phyloP scores from a whole-genome alignment of 2,888 invertebrate species.

The Drosophila helvetica region DNA sequence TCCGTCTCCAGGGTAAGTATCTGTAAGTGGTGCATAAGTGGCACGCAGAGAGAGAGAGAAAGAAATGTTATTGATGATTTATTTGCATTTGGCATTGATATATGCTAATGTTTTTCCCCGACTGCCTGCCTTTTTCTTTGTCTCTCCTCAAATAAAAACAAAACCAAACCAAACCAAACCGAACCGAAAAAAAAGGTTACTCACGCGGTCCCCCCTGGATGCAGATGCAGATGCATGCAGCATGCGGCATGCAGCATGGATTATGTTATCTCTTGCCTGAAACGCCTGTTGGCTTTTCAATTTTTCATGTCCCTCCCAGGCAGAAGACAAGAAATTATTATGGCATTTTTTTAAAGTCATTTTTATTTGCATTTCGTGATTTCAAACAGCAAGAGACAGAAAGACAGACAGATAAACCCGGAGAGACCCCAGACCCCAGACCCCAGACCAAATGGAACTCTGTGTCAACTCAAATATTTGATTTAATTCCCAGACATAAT shows the following conservation, averaged over 20 bases:
- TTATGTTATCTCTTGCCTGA: conserved; percentile 65
- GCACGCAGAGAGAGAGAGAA: conserved; percentile 25
- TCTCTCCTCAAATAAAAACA: conserved; percentile 30
- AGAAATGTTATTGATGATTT: conserved; percentile 80
- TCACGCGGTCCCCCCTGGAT: conserved; percentile 29
- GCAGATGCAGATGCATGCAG: background rate
- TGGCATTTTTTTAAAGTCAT: conserved; percentile 72
- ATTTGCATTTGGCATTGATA: conserved; percentile 80
- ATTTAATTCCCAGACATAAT: conserved; percentile 78
- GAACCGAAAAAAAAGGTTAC: conserved; percentile 49
- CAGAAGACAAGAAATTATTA: conserved; percentile 59
- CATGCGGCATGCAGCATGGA: conserved; percentile 25
- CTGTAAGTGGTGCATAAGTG: conserved; percentile 80
- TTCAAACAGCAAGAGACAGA: conserved; percentile 53
- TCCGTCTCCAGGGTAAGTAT: conserved; percentile 59
- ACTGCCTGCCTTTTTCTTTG: conserved; percentile 19
- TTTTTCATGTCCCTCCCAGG: conserved; percentile 63
- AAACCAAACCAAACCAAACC: conserved; percentile 8
- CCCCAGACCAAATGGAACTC: conserved; percentile 15
- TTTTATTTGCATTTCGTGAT: conserved; percentile 80
- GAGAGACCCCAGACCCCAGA: conserved; percentile 3
- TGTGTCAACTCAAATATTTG: conserved; percentile 77
- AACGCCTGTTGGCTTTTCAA: conserved; percentile 60
- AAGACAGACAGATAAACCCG: background rate
- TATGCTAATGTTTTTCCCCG: conserved; percentile 71